Evolutionary conservation across 2,888 invertebrate species (phyloP), one percentile per base, ranked within the genome.

Genomic region (Drosophila vallismaia): DNA sequence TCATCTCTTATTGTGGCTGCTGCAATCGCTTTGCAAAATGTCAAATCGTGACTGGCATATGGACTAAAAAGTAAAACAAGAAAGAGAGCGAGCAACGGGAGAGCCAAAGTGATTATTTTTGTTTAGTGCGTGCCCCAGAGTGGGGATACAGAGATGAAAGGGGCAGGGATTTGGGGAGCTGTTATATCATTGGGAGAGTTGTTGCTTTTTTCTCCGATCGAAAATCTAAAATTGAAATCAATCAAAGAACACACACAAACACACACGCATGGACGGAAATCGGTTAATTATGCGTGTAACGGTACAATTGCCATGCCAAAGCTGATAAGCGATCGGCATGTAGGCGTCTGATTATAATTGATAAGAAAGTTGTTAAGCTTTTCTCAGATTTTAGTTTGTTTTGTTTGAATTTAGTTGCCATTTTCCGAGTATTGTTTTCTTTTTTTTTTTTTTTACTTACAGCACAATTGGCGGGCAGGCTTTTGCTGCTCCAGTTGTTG

Each of bases 341-440:
- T 55, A 63, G 42, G 68, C 63, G 68, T 45, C n/a, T 58, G 51
- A 68, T 68, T 68, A 71, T 28, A 5, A 5, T 59, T 38, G 71
- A 74, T 74, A 67, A 57, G 45, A 42, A 42, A 48, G 9, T 12
- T 38, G 31, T 5, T 38, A 31, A 54, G 55, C 64, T 71, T 48
- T 50, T 5, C 14, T 36, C 7, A 28, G 60, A 31, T 54, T 44
- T 12, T 48, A 9, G 5, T 54, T 52, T 19, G 12, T 14, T 52
- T 31, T 36, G n/a, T 38, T 26, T 26, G 19, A 40, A 46, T 36
- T 9, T n/a, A 44, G 24, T 42, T 42, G 40, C 14, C 7, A 40
- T 24, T 40, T 40, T 40, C 14, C 8, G 14, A 29, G 14, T 28
- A 31, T 8, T 54, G 3, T 12, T 31, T 26, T 3, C 10, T 24